Conservation (phyloP, 2,888 invertebrate species). For the Xanthia icteritia region DNA sequence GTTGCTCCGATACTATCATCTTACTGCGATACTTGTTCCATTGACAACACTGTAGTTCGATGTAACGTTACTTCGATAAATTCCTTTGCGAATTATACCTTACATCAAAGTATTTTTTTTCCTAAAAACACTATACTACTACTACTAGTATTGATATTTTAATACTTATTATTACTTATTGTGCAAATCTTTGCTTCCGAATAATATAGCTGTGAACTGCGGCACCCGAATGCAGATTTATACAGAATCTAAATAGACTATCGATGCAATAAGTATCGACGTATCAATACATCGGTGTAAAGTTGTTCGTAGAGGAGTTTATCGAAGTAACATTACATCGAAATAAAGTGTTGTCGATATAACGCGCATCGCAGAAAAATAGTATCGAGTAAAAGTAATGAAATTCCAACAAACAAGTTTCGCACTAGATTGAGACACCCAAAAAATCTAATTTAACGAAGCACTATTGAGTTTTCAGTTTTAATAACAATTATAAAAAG, state of each 20-base stretch:
- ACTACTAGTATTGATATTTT: not conserved
- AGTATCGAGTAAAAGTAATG: not conserved
- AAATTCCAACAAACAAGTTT: not conserved
- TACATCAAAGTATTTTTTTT: not conserved
- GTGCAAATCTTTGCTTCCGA: not conserved
- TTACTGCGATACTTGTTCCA: not conserved
- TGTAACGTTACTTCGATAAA: not conserved
- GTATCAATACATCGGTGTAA: not conserved
- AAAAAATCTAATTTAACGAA: not conserved
- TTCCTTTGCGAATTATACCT: not conserved
- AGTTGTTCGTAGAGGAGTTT: too few species aligned
- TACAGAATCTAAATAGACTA: not conserved
- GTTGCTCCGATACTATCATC: not conserved
- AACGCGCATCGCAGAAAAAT: not conserved
- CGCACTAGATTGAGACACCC: too few species aligned
- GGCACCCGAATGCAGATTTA: not conserved
- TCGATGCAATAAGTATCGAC: not conserved
- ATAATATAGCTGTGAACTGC: not conserved
- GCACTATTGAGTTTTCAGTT: not conserved
- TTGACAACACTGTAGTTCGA: not conserved
- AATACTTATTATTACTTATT: not conserved
- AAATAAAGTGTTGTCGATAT: not conserved
- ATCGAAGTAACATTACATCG: not conserved
- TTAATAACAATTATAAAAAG: not conserved
- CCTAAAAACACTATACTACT: too few species aligned